These are phyloP conservation scores for Leucozona laternaria DNA, from an alignment of 2,888 invertebrate genomes.

Conservation along the genomic window DNA sequence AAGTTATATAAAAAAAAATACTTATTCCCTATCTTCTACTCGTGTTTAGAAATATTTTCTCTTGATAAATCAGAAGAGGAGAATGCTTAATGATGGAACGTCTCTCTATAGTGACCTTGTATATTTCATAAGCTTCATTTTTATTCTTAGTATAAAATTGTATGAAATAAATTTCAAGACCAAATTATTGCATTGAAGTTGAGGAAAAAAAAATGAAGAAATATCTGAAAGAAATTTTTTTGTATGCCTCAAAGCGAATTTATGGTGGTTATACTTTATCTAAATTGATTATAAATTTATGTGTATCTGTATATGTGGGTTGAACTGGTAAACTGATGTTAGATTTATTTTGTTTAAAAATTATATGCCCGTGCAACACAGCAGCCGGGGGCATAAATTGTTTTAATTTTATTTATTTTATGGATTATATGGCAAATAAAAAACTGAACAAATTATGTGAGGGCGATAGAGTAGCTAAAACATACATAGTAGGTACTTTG, in stretches of 20 bases:
- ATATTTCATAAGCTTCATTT: slow-evolving; percentile 36
- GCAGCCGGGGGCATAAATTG: slow-evolving; percentile 4
- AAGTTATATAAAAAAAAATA: slow-evolving; percentile 15
- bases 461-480: neutral
- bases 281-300: neutral
- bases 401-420: slow-evolving; percentile 10
- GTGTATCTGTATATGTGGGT: slow-evolving; percentile 44
- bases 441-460: slow-evolving; percentile 3
- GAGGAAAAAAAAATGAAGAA: neutral
- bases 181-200: slow-evolving; percentile 8
- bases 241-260: neutral
- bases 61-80: slow-evolving; percentile 1
- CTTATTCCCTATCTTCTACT: neutral
- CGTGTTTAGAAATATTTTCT: slow-evolving; percentile 19
- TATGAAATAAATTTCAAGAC: neutral
- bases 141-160: neutral
- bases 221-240: neutral
- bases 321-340: slow-evolving; percentile 64
- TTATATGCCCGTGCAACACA: neutral
- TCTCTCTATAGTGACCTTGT: slow-evolving; percentile 56
- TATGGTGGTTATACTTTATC: slow-evolving; percentile 8
- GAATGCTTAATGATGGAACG: neutral
- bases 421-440: too few species aligned
- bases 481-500: too few species aligned
- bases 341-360: slow-evolving; percentile 36